Conservation (phyloP, 2,797 vertebrate species). For the Oreochromis grahami region DNA sequence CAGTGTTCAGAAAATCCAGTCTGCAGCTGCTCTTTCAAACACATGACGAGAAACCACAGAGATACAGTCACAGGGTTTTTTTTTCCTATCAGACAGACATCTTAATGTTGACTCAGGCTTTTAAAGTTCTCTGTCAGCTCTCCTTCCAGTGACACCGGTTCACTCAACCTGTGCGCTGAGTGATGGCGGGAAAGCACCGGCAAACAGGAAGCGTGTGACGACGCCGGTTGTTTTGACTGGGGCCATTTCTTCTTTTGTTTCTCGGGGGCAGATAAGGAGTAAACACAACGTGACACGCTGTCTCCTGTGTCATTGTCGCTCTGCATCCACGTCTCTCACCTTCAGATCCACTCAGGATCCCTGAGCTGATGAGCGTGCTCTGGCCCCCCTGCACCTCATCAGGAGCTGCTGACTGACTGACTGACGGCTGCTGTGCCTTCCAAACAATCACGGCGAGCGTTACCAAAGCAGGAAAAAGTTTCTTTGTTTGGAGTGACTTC, state of each 20-base stretch:
- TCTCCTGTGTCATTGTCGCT: not conserved
- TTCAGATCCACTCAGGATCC: not conserved
- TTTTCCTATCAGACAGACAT: not conserved
- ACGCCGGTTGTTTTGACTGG: slow-evolving; percentile 12
- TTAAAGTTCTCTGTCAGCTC: not conserved
- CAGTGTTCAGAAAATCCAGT: not conserved
- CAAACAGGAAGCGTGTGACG: not conserved
- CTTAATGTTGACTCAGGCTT: not conserved
- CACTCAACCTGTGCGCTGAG: not conserved
- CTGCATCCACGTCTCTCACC: not conserved
- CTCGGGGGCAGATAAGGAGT: not conserved
- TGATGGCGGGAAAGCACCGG: not conserved
- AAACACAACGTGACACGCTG: not conserved
- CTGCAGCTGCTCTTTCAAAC: not conserved
- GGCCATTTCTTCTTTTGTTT: not conserved
- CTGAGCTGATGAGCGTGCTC: not conserved
- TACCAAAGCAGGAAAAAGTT: not conserved
- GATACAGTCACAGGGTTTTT: not conserved
- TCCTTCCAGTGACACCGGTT: not conserved
- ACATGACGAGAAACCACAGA: not conserved
- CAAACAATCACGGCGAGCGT: not conserved
- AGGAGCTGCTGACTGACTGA: not conserved
- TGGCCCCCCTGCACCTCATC: not conserved
- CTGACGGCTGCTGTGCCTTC: not conserved
- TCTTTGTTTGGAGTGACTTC: not conserved